Base-by-base conservation (phyloP, 2,797 vertebrate genomes). In the Coregonus suidteri region DNA sequence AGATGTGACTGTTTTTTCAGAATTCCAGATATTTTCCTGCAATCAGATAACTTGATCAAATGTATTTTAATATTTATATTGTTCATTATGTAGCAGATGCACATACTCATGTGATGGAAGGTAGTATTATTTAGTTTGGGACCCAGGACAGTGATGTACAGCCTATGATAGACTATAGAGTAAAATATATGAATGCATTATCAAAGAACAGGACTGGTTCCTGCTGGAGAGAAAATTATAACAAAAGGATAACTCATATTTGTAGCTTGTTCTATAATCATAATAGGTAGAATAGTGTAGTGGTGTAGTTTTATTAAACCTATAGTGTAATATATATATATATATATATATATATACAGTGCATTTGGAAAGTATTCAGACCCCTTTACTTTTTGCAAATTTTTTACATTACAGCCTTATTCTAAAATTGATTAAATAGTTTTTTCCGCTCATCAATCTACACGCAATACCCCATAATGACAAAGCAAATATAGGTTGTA, bases 191-290 rank as follows among this genome's bases (percentile, higher is more conserved):
- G 4, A 71, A 71, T 71, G n/a, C 41, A 14, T 35, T 56, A 35
- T 73, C 52, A 73, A 54, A 59, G 53, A 56, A 25, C 71, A 73
- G 71, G 71, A 56, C 71, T 56, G 71, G 71, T 16, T 73, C 71
- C 71, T 73, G 71, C 71, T 73, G 71, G 71, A 73, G 54, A 73
- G 53, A 34, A 31, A 14, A 59, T 59, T 37, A 35, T 52, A 30
- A 56, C n/a, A 71, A 14, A 51, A 35, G 16, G 11, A 20, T 3
- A 52, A 56, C 25, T 34, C 18, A 73, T 73, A 73, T 73, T 56
- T 73, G 71, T 59, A 73, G 31, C 31, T 73, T 18, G 30, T 73
- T 56, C 30, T 56, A 56, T 59, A 59, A 59, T 56, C 53, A 73
- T 37, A 73, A 59, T 4, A 25, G 52, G 31, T 73, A 73, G 71